Evolutionary conservation across 2,113 vertebrate species (phyloP).

Genomic region (Otis tarda): DNA sequence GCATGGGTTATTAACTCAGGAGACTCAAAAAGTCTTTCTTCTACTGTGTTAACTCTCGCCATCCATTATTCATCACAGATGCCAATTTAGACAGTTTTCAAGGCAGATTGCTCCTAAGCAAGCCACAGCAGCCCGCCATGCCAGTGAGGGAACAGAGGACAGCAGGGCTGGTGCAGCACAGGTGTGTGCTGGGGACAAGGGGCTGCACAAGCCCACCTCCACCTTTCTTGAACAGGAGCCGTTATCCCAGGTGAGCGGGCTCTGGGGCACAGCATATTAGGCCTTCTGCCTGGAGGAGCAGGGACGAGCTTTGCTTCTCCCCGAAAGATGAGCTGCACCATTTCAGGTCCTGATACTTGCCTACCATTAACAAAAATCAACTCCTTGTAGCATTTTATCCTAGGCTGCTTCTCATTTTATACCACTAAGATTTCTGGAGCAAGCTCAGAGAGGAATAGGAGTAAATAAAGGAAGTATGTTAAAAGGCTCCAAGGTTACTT

Average conservation of each 20-base stretch:
- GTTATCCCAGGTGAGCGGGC: not conserved
- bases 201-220: not conserved
- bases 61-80: not conserved
- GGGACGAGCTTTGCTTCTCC: not conserved
- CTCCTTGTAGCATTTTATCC: not conserved
- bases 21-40: not conserved
- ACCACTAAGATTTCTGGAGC: not conserved
- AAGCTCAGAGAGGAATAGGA: not conserved
- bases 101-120: not conserved
- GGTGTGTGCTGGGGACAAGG: not conserved
- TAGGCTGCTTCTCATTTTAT: not conserved
- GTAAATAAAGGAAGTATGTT: not conserved
- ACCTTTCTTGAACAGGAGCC: not conserved
- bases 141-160: not conserved
- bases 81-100: not conserved
- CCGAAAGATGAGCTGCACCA: not conserved
- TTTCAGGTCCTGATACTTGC: not conserved
- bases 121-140: accelerated
- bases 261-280: not conserved
- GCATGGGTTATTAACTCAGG: conserved; percentile 16
- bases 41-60: not conserved
- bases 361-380: not conserved
- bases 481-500: not conserved
- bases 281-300: not conserved
- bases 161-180: not conserved